Evolutionary conservation across 2,113 vertebrate species (phyloP), one percentile per base, ranked within the genome.

Genomic region (Cnemophilus loriae): DNA sequence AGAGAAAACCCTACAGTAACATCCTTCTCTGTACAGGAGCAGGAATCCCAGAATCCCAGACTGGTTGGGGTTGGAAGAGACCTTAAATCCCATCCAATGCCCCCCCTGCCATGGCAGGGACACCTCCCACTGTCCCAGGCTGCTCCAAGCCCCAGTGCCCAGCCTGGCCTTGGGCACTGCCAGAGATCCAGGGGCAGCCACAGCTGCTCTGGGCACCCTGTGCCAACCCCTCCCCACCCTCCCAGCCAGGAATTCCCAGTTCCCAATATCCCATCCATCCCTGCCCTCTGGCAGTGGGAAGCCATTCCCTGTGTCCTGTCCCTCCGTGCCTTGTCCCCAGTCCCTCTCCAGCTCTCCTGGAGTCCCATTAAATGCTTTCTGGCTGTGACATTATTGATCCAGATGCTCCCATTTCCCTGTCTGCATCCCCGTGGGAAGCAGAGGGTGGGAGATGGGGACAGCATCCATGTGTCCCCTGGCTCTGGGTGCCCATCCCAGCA

Each of bases 71-170:
- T 7, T 2, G 7, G 9, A 7, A 53, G 1, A 2, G 14, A 32
- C 8, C 6, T 11, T 0, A 71, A 52, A 84, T 4, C n/a, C 47
- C 57, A 30, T 0, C 57, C 56, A 8, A 1, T 9, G 0, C 33
- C 47, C 14, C 7, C 68, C 57, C 39, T 22, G 33, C 35, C 30
- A 16, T 24, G 67, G 80, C 68, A 73, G 49, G 28, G 68, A 46
- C 81, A 9, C 49, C 57, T 84, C 11, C 68, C 47, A 53, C 27
- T 35, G 28, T 11, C 33, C 67, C 65, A 76, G 42, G 55, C 3
- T 23, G 55, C 42, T 75, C 73, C 4, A 71, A 35, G n/a, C 49
- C 68, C 49, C 28, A 22, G 4, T 30, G 47, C 50, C 74, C 57
- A 65, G 3, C 60, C 60, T 55, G 76, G 32, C 60, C 53, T 71